Percentiles rank a stretch among this genome's conserved stretches.
phyloP scores from a whole-genome alignment of 2,888 invertebrate species.

The Reticulitermes lucifugus region DNA sequence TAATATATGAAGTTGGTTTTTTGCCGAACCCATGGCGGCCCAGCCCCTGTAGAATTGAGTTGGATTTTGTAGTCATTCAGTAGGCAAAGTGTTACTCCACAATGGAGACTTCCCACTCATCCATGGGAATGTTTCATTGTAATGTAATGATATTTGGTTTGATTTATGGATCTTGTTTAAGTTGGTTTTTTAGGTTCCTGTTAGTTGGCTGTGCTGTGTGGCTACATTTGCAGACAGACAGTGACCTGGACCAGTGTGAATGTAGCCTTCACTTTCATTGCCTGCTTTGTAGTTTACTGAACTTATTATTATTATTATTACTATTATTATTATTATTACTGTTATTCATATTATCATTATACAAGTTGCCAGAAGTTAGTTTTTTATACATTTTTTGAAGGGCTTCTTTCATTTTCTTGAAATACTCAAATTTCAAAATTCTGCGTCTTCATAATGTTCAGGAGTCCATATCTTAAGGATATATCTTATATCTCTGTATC shows the following conservation, averaged over 20 bases:
- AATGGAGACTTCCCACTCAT: slow-evolving; percentile 13
- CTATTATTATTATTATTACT: neutral
- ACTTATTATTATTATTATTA: slow-evolving; percentile 17
- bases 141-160: slow-evolving; percentile 37
- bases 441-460: slow-evolving; percentile 3
- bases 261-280: slow-evolving; percentile 43
- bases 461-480: neutral
- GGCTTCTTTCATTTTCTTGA: slow-evolving; percentile 42
- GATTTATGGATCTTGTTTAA: slow-evolving; percentile 33
- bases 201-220: slow-evolving; percentile 45
- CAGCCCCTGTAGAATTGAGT: slow-evolving; percentile 28
- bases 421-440: slow-evolving; percentile 7
- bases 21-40: slow-evolving; percentile 23
- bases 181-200: slow-evolving; percentile 38
- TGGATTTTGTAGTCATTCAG: slow-evolving; percentile 27
- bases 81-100: slow-evolving; percentile 16
- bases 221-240: slow-evolving; percentile 43
- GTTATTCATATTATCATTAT: slow-evolving; percentile 25
- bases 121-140: slow-evolving; percentile 42
- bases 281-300: slow-evolving; percentile 47
- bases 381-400: slow-evolving; percentile 37
- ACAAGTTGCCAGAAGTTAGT: slow-evolving; percentile 37
- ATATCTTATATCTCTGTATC: neutral
- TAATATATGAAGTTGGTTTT: slow-evolving; percentile 9
- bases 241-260: slow-evolving; percentile 43